Conservation (phyloP, 2,113 vertebrate genomes). For the Geococcyx californianus region DNA sequence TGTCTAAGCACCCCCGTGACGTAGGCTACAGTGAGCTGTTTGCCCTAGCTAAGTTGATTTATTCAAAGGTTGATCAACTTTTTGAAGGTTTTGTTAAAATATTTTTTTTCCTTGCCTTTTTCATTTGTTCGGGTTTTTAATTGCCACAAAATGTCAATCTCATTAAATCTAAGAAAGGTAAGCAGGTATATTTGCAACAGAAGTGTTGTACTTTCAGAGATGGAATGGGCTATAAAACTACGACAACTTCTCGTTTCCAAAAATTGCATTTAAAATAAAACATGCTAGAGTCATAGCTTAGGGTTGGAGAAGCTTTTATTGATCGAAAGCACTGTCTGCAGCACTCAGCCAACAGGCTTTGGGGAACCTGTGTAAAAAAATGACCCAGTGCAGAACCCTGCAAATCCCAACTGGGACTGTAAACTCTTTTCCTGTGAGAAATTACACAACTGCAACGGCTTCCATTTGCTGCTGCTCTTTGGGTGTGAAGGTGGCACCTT, state of each 20-base stretch:
- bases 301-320: background rate
- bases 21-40: background rate
- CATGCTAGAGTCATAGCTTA: background rate
- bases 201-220: background rate
- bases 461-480: background rate
- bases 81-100: background rate
- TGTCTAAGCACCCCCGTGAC: background rate
- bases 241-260: background rate
- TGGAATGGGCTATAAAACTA: background rate
- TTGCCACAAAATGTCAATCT: background rate
- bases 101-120: rapidly evolving
- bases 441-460: background rate
- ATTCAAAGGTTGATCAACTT: background rate
- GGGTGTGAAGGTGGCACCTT: background rate
- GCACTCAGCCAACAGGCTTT: background rate
- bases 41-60: background rate
- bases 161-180: background rate
- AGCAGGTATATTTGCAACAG: background rate
- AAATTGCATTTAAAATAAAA: background rate
- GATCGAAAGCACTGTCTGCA: background rate
- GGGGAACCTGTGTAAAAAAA: background rate
- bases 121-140: background rate
- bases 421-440: background rate
- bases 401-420: background rate
- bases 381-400: background rate